These are phyloP conservation scores for Melanotaenia pygmaea DNA, from an alignment of 2,797 vertebrate genomes.

Conservation along the genomic window DNA sequence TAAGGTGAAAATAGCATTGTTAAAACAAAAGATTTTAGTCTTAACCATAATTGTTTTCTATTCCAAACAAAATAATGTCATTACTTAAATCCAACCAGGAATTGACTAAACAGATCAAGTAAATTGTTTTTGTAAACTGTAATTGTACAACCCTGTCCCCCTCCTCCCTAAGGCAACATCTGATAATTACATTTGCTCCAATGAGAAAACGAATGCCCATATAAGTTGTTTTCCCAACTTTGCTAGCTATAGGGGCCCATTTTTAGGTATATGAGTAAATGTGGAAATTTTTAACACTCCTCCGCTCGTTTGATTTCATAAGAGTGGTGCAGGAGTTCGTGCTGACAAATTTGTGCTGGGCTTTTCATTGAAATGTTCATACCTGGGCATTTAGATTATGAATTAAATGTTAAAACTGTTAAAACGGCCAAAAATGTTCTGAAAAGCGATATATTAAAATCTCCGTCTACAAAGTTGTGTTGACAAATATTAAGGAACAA, in stretches of 20 bases:
- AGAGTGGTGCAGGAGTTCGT: not conserved
- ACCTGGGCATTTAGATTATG: not conserved
- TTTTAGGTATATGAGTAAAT: not conserved
- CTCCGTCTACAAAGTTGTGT: not conserved
- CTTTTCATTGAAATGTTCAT: not conserved
- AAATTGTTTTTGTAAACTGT: not conserved
- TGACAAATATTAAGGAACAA: not conserved
- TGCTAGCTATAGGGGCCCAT: not conserved
- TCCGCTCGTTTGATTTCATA: not conserved
- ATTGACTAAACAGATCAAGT: not conserved
- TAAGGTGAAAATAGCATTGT: not conserved
- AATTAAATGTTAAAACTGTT: not conserved
- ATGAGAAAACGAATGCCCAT: too few relatives aligned
- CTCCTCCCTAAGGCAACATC: not conserved
- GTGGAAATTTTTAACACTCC: not conserved
- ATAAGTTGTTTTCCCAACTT: not conserved
- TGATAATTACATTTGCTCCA: not conserved
- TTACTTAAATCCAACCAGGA: not conserved
- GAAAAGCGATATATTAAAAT: not conserved
- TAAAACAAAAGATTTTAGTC: not conserved
- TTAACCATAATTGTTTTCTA: not conserved
- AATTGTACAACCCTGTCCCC: not conserved
- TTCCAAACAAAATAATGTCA: not conserved
- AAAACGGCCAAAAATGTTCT: conserved; percentile 2
- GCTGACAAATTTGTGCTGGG: not conserved